Conservation (phyloP, 2,113 vertebrate genomes). For the Phyllopteryx taeniolatus region DNA sequence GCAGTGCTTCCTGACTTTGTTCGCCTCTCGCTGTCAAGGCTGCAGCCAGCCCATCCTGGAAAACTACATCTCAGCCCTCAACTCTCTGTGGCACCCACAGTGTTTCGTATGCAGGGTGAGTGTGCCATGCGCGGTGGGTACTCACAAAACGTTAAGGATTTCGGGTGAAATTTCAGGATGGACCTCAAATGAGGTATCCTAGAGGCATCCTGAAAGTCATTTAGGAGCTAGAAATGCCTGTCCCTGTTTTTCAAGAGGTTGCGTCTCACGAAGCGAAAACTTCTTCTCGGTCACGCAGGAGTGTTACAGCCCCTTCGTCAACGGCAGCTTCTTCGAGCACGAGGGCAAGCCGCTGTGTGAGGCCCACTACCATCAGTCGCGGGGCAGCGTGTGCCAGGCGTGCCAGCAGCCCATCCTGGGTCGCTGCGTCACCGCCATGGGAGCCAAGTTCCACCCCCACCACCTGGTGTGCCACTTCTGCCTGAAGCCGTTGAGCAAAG, state of each 20-base stretch:
- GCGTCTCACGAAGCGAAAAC: too few relatives aligned
- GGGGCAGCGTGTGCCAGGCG: conserved; percentile 85
- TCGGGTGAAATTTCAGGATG: not conserved
- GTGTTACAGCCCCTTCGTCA: conserved; percentile 85
- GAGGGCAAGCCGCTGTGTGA: conserved; percentile 87
- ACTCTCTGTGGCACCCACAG: conserved; percentile 87
- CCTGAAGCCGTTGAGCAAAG: conserved; percentile 86
- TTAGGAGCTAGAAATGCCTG: too few relatives aligned
- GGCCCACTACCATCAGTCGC: conserved; percentile 86
- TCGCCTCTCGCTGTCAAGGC: conserved; percentile 84
- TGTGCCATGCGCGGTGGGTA: not conserved
- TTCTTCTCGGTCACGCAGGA: conserved; percentile 64
- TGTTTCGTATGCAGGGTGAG: conserved; percentile 82
- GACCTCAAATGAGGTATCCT: too few relatives aligned
- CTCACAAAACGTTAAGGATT: not conserved
- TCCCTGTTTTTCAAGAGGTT: too few relatives aligned
- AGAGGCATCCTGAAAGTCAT: too few relatives aligned
- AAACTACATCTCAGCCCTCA: conserved; percentile 92
- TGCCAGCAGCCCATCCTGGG: conserved; percentile 89
- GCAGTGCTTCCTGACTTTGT: conserved; percentile 85
- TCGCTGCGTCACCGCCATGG: conserved; percentile 89
- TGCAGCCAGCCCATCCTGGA: conserved; percentile 87
- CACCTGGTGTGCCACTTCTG: conserved; percentile 92
- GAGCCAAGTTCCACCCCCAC: conserved; percentile 88
- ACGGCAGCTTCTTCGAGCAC: conserved; percentile 89